Evolutionary conservation across 64 coral and sea anemone species (phyloP).

Genomic region (Hydrozoanthus tunicans): DNA sequence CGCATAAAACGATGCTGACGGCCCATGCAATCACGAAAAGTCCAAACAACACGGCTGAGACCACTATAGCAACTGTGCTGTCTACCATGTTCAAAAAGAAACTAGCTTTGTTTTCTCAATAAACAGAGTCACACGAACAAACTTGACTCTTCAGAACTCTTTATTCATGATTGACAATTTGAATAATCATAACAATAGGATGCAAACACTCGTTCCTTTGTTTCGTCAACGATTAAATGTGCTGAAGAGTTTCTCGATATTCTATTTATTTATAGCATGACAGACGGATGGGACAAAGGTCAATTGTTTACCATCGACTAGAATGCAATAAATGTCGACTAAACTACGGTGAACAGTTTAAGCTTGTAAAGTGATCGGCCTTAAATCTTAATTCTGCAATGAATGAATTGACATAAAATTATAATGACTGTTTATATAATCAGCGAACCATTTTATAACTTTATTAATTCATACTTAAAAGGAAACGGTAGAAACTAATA

Average conservation of each 20-base stretch:
- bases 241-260: neutral
- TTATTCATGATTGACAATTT: neutral
- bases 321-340: too few relatives aligned
- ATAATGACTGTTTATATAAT: too few relatives aligned
- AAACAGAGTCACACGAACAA: neutral
- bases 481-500: too few relatives aligned
- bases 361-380: too few relatives aligned
- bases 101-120: neutral
- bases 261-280: too few relatives aligned
- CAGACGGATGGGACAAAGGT: neutral
- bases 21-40: slow-evolving; percentile 13
- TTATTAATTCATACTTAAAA: too few relatives aligned
- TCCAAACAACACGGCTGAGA: slow-evolving; percentile 38
- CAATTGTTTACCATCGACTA: too few relatives aligned
- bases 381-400: too few relatives aligned
- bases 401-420: too few relatives aligned
- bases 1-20: slow-evolving; percentile 20
- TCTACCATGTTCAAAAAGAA: neutral
- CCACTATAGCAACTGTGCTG: slow-evolving; percentile 15
- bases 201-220: slow-evolving; percentile 13
- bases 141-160: neutral
- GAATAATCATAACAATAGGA: slow-evolving; percentile 14
- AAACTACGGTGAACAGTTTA: too few relatives aligned
- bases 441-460: too few relatives aligned
- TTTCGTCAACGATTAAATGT: slow-evolving; percentile 4